Conservation (phyloP, 2,888 invertebrate genomes). For the Netelia virgata region DNA sequence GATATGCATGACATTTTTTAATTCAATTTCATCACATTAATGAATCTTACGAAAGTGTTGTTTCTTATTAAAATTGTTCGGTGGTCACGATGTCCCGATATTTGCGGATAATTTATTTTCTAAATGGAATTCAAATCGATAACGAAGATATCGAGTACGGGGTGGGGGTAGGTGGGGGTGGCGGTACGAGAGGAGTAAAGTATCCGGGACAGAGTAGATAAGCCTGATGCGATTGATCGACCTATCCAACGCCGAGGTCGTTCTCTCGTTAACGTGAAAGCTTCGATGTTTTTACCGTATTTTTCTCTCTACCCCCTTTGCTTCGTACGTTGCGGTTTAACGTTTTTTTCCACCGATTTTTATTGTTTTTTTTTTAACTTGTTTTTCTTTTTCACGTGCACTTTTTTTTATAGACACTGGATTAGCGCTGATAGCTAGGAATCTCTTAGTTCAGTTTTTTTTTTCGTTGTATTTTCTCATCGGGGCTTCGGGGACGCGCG, state of each 20-base stretch:
- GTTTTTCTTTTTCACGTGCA: constrained; percentile 27
- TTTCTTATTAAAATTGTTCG: not conserved
- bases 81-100: not conserved
- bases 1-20: too few species aligned
- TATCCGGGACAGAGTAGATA: constrained; percentile 36
- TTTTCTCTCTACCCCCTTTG: not conserved
- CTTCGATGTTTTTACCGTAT: constrained; percentile 33
- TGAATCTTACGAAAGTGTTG: not conserved
- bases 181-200: not conserved
- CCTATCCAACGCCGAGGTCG: constrained; percentile 36
- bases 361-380: constrained; percentile 14
- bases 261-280: constrained; percentile 46
- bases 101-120: constrained; percentile 9
- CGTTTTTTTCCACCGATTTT: constrained; percentile 17
- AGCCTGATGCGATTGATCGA: constrained; percentile 59
- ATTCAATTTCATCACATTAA: too few species aligned
- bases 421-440: constrained; percentile 33
- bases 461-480: constrained; percentile 60
- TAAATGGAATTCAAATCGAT: not conserved
- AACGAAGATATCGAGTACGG: not conserved
- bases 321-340: constrained; percentile 7
- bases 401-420: constrained; percentile 43
- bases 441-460: constrained; percentile 19
- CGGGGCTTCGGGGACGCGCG: constrained; percentile 72
- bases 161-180: too few species aligned